A percentile compares a stretch with the other conserved stretches of the same genome.
These are phyloP conservation scores for Colostygia pectinataria DNA, from an alignment of 2,888 invertebrate genomes.

Conservation along the genomic window DNA sequence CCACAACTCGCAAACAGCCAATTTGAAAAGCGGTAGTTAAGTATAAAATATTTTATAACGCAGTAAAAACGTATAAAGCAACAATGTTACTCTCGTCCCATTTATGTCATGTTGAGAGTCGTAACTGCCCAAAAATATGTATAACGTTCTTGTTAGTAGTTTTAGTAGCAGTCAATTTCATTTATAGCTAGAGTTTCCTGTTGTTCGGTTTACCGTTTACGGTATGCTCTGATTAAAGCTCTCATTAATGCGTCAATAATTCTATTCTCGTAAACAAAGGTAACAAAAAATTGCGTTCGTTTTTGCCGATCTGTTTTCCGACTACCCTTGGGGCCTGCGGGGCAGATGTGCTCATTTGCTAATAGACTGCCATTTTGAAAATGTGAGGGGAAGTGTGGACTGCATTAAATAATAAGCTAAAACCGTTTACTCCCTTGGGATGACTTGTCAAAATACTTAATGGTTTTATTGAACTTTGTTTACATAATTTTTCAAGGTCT, in stretches of 20 bases:
- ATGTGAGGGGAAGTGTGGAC: slow-evolving; percentile 6
- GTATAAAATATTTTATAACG: slow-evolving; percentile 26
- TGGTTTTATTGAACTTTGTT: not conserved
- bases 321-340: slow-evolving; percentile 7
- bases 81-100: slow-evolving; percentile 25
- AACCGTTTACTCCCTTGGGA: not conserved
- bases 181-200: slow-evolving; percentile 1
- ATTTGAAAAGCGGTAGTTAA: slow-evolving; percentile 9
- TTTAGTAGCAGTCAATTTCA: no score
- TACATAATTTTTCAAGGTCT: no score
- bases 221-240: slow-evolving; percentile 3
- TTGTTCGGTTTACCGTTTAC: slow-evolving; percentile 1
- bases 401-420: not conserved
- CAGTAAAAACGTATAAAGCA: slow-evolving; percentile 16
- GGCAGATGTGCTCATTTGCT: slow-evolving; percentile 16
- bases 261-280: slow-evolving; percentile 16
- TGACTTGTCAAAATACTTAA: not conserved
- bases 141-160: no score
- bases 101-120: slow-evolving; percentile 20
- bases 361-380: slow-evolving; percentile 15
- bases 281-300: slow-evolving; percentile 14
- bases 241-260: slow-evolving; percentile 21
- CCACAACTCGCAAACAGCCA: slow-evolving; percentile 16
- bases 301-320: slow-evolving; percentile 15
- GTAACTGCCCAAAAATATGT: not conserved